Conservation (phyloP, 2,888 invertebrate species). For the Clanis bilineata region DNA sequence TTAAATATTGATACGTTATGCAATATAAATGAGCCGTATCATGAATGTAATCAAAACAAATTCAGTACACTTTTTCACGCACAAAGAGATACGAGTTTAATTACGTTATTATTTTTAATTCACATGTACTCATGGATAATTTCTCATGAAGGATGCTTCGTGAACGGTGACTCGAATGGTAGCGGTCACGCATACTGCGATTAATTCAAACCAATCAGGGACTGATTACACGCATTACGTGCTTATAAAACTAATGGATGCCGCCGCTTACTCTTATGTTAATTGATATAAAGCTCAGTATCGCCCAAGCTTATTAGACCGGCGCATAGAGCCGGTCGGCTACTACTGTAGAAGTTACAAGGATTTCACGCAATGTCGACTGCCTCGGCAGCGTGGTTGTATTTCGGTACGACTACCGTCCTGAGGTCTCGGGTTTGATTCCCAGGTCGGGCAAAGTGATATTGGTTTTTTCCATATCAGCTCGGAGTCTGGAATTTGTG, state of each 20-base stretch:
- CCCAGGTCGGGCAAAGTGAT: too few relatives aligned
- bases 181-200: slow-evolving; percentile 78
- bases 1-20: slow-evolving; percentile 3
- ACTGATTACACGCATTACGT: slow-evolving; percentile 78
- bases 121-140: slow-evolving; percentile 57
- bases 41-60: slow-evolving; percentile 44
- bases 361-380: slow-evolving; percentile 71
- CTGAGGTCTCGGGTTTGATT: too few relatives aligned
- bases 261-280: slow-evolving; percentile 36
- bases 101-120: slow-evolving; percentile 78
- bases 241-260: slow-evolving; percentile 52
- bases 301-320: slow-evolving; percentile 24
- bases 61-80: slow-evolving; percentile 49
- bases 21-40: slow-evolving; percentile 32
- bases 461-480: too few relatives aligned
- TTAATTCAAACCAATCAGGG: slow-evolving; percentile 81
- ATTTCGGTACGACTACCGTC: too few relatives aligned
- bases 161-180: slow-evolving; percentile 61
- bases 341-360: slow-evolving; percentile 59
- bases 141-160: slow-evolving; percentile 65
- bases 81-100: slow-evolving; percentile 64
- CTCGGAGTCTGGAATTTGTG: too few relatives aligned
- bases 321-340: slow-evolving; percentile 47
- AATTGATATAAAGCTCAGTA: slow-evolving; percentile 37
- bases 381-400: too few relatives aligned